Conservation (phyloP, 2,888 invertebrate genomes). For the Idaea straminata region DNA sequence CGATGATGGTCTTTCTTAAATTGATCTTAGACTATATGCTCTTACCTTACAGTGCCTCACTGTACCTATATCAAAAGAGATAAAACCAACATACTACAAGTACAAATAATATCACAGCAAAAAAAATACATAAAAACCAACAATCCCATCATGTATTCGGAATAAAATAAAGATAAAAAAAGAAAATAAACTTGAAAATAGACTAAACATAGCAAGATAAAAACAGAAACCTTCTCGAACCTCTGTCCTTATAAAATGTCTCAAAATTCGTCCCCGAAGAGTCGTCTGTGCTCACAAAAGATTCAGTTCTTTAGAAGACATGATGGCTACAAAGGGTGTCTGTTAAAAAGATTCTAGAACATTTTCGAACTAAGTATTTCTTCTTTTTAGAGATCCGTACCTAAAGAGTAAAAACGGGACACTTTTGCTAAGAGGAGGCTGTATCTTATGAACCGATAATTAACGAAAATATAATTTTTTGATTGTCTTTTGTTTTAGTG, state of each 20-base stretch:
- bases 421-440: too few relatives aligned
- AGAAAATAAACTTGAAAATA: slow-evolving; percentile 3
- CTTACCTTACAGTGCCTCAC: not conserved
- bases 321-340: slow-evolving; percentile 43
- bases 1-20: too few relatives aligned
- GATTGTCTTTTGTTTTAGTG: too few relatives aligned
- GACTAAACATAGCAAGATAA: slow-evolving; percentile 5
- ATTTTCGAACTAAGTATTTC: not conserved
- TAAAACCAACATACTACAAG: not conserved
- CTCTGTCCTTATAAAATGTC: slow-evolving; percentile 30
- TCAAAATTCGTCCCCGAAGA: slow-evolving; percentile 32
- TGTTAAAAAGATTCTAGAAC: slow-evolving; percentile 20
- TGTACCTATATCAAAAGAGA: not conserved
- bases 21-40: too few relatives aligned
- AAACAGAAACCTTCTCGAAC: slow-evolving; percentile 21
- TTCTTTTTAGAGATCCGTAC: not conserved
- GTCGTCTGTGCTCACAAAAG: slow-evolving; percentile 38
- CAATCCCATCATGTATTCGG: slow-evolving; percentile 1
- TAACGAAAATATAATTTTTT: too few relatives aligned
- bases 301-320: slow-evolving; percentile 31
- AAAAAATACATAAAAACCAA: not conserved
- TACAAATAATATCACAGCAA: not conserved
- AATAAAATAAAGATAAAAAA: slow-evolving; percentile 3
- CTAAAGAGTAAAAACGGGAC: too few relatives aligned
- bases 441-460: too few relatives aligned